Evolutionary conservation across 2,888 invertebrate genomes (phyloP), one percentile per base, ranked within the genome.

Genomic region (Clepsis dumicolana): DNA sequence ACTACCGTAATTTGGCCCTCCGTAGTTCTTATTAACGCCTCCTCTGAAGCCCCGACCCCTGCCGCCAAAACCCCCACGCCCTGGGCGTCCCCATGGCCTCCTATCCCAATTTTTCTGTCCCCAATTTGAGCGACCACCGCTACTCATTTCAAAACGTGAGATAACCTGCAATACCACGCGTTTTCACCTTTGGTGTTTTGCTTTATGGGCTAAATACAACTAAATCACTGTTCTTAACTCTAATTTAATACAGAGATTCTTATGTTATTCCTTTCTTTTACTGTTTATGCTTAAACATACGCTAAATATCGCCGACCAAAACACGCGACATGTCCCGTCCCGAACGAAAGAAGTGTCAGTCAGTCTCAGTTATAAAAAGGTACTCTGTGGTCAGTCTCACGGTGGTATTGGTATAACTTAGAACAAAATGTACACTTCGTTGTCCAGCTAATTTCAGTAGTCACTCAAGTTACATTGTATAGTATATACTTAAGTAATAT

Each of bases 21-120:
- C 60, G 25, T 62, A 59, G 35, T 65, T 35, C 54, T 66, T 64
- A 66, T 60, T 18, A 25, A 70, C n/a, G 70, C 76, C 68, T 71
- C 64, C 25, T 56, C 72, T 32, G 57, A 41, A 53, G 53, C 60
- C 53, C 53, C 24, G 65, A 71, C 87, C 89, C 27, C 32, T 69
- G 63, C 32, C 52, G 16, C 74, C 77, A 21, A 63, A 67, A 48
- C 62, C 56, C 2, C 67, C 56, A 16, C 57, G 62, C 2, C 56
- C 62, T 0, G 62, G 53, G 7, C 67, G 62, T 10, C 62, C 56
- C 57, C 67, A 53, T 41, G 35, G 53, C 27, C 18, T 56, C 27
- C 59, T 65, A 27, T 63, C 65, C 61, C 65, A 64, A 18, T 57
- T 64, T 21, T 65, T 70, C 24, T 24, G 52, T 54, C 65, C 69